Base-by-base conservation (phyloP, 1,140 invertebrate genomes). In the Penaeus indicus region DNA sequence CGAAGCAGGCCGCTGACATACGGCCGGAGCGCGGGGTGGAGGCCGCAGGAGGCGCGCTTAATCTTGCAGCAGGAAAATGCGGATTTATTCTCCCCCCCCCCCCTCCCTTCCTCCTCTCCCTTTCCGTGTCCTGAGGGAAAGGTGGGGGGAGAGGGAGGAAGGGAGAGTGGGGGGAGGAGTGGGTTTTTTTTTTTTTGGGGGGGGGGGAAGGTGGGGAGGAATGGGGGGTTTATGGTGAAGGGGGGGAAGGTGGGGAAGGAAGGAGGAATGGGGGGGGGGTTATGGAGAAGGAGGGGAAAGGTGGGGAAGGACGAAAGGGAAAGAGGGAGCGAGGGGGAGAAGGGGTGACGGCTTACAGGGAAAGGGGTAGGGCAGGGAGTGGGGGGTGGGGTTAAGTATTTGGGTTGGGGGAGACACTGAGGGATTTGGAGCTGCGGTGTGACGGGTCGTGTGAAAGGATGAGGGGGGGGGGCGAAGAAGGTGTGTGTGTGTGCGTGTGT, bases 101-200 rank as follows among this genome's bases (percentile, higher is more conserved):
- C 22, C 75, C 75, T 38, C 75, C 75, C 75, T 38, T 27, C 75
- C 75, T 25, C 54, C 27, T 54, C 54, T 27, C 75, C 54, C 75
- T 54, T 78, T 54, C 32, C 54, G 38, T 22, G 38, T 25, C 54
- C 32, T 32, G 75, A 19, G 75, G 75, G 75, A 78, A 78, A 21
- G 75, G 54, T 47, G 75, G 54, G 32, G 75, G n/a, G 32, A 16
- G 75, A 78, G 32, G 54, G 75, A 42, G 75, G 54, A 25, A 78
- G 75, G 47, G 47, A 10, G 7, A 7, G 11, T 47, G 47, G 32
- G 75, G 54, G 27, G 32, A 47, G 47, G 25, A 32, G n/a, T 27
- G 25, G 32, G 75, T n/a, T n/a, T n/a, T n/a, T n/a, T n/a, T n/a
- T n/a, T n/a, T n/a, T n/a, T n/a, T n/a, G n/a, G n/a, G n/a, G 54